A percentile compares a stretch with the other conserved stretches of the same genome.
phyloP scores from a whole-genome alignment of 2,888 invertebrate genomes.

The Drosophila kokeensis region DNA sequence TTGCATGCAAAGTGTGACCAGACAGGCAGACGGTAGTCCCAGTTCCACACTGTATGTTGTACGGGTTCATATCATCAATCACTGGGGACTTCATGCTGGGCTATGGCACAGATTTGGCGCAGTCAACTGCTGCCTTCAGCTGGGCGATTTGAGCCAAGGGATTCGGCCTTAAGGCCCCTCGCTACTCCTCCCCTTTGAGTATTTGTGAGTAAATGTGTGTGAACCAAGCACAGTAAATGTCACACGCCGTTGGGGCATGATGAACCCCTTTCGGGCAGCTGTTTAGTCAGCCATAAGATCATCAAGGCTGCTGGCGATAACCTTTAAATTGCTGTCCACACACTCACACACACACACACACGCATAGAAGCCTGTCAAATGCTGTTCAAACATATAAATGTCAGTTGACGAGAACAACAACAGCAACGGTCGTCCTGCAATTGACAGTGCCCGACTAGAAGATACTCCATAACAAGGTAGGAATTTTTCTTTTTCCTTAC shows the following conservation, averaged over 20 bases:
- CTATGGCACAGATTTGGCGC: slow-evolving; percentile 38
- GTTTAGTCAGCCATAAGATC: slow-evolving; percentile 73
- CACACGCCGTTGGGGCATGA: slow-evolving; percentile 47
- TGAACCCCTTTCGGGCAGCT: slow-evolving; percentile 43
- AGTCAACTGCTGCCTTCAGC: slow-evolving; percentile 17
- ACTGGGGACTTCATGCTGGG: slow-evolving; percentile 48
- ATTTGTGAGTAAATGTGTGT: slow-evolving; percentile 3
- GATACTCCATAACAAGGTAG: neutral
- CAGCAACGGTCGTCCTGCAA: slow-evolving; percentile 17
- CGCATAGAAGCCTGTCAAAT: slow-evolving; percentile 25
- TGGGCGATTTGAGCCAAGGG: slow-evolving; percentile 25
- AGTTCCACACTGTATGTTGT: slow-evolving; percentile 7
- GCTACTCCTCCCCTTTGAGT: neutral
- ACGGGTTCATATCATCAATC: slow-evolving; percentile 66
- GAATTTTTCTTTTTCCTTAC: neutral
- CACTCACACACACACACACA: slow-evolving; percentile 17
- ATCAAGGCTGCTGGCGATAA: slow-evolving; percentile 70
- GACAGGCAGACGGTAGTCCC: slow-evolving; percentile 9
- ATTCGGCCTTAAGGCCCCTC: slow-evolving; percentile 4
- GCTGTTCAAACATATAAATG: slow-evolving; percentile 49
- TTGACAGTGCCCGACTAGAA: neutral
- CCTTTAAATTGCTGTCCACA: slow-evolving; percentile 68
- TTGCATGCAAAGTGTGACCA: slow-evolving; percentile 34
- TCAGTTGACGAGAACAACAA: slow-evolving; percentile 18
- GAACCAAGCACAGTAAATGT: slow-evolving; percentile 16